phyloP scores from a whole-genome alignment of 2,113 vertebrate genomes.

The Lophotis ruficrista region DNA sequence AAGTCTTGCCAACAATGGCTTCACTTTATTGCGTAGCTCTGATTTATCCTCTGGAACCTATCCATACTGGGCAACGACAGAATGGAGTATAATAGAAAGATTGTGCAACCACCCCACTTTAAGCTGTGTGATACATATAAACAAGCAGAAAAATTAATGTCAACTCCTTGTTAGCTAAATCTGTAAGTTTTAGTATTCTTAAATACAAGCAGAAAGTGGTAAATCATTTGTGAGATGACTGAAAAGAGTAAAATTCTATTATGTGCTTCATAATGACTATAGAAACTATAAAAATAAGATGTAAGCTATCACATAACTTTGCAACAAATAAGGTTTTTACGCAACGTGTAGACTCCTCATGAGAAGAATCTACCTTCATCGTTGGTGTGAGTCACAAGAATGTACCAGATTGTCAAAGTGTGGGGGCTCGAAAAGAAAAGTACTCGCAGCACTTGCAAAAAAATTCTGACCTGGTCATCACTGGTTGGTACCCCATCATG shows the following conservation, averaged over 20 bases:
- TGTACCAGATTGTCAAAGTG: not conserved
- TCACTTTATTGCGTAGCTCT: not conserved
- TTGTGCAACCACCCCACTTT: not conserved
- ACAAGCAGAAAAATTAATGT: not conserved
- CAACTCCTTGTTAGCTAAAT: not conserved
- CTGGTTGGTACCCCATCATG: not conserved
- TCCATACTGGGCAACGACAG: not conserved
- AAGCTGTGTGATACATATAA: not conserved
- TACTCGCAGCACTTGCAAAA: not conserved
- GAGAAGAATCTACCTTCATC: not conserved
- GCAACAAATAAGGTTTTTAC: not conserved
- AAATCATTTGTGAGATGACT: not conserved
- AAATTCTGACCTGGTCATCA: not conserved
- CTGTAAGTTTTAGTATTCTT: not conserved
- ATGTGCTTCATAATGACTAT: not conserved
- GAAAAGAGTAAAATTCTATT: not conserved
- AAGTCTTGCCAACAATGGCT: not conserved
- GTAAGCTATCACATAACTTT: not conserved
- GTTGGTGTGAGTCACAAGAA: not conserved
- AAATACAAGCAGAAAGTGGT: not conserved
- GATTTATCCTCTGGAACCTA: not conserved
- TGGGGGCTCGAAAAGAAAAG: not conserved
- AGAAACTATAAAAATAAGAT: not conserved
- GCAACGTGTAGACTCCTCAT: not conserved
- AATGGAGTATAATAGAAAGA: not conserved